These are phyloP conservation scores for Mythimna impura DNA, from an alignment of 2,888 invertebrate genomes.

Conservation along the genomic window DNA sequence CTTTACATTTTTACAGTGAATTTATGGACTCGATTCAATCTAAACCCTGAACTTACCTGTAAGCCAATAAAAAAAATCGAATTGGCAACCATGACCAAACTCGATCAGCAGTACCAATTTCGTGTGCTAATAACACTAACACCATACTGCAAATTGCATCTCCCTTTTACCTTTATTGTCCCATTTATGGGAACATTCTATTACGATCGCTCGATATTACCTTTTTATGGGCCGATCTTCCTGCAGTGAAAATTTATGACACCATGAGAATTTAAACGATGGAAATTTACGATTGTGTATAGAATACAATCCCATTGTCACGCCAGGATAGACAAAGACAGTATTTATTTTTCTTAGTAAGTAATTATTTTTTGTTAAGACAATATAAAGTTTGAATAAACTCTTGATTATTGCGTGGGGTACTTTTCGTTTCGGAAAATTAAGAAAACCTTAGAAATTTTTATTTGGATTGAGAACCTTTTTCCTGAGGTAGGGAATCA, in stretches of 20 bases:
- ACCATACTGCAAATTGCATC: slow-evolving; percentile 18
- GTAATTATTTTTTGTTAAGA: slow-evolving; percentile 10
- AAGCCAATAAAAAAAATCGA: neutral
- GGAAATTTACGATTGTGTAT: slow-evolving; percentile 25
- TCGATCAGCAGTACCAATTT: slow-evolving; percentile 26
- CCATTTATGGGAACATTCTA: slow-evolving; percentile 39
- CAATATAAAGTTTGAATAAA: neutral
- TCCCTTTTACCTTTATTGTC: slow-evolving; percentile 35
- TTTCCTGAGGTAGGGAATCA: neutral
- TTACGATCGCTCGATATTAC: slow-evolving; percentile 30
- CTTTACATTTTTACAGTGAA: no score
- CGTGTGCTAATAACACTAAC: slow-evolving; percentile 36
- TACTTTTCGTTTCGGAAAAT: neutral
- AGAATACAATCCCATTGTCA: slow-evolving; percentile 4
- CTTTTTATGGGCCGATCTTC: slow-evolving; percentile 28
- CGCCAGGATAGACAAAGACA: neutral
- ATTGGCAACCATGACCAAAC: neutral
- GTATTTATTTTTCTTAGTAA: slow-evolving; percentile 18
- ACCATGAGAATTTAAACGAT: slow-evolving; percentile 7
- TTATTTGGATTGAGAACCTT: no score
- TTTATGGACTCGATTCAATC: no score
- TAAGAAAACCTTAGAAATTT: neutral
- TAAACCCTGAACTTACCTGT: no score
- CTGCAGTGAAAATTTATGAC: slow-evolving; percentile 33
- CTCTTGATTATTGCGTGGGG: neutral